These are phyloP conservation scores for Oryzias celebensis DNA, from an alignment of 2,113 vertebrate genomes.

Conservation along the genomic window DNA sequence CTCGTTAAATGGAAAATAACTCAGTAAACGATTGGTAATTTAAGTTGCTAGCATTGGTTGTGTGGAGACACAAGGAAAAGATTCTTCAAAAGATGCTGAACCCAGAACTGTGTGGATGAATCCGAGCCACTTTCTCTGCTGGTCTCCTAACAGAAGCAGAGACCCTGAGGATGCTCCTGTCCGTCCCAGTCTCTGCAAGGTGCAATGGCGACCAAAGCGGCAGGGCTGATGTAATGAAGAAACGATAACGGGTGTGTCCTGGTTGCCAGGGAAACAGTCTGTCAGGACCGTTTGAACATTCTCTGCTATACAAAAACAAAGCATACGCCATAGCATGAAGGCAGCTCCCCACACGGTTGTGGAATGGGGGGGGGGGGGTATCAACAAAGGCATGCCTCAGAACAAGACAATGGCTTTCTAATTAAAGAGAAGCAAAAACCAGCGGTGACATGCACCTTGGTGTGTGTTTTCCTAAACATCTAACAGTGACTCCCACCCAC, in stretches of 20 bases:
- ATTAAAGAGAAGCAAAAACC: slow-evolving; percentile 39
- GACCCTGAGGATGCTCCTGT: slow-evolving; percentile 40
- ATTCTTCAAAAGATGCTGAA: slow-evolving; percentile 19
- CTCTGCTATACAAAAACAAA: slow-evolving; percentile 50
- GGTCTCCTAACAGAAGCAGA: slow-evolving; percentile 27
- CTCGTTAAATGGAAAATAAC: slow-evolving; percentile 30
- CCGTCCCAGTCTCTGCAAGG: slow-evolving; percentile 49
- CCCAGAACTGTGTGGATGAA: slow-evolving; percentile 14
- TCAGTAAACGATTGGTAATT: slow-evolving; percentile 2
- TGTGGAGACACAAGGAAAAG: neutral
- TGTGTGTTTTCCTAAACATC: slow-evolving; percentile 32
- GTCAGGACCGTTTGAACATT: slow-evolving; percentile 53
- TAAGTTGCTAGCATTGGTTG: neutral
- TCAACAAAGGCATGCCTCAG: slow-evolving; percentile 52
- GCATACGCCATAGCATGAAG: slow-evolving; percentile 39
- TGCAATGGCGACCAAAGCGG: slow-evolving; percentile 56
- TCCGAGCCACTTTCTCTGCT: slow-evolving; percentile 53
- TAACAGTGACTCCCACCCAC: slow-evolving; percentile 17
- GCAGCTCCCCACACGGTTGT: slow-evolving; percentile 14
- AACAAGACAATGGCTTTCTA: slow-evolving; percentile 29
- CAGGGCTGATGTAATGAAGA: slow-evolving; percentile 72
- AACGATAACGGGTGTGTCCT: slow-evolving; percentile 71
- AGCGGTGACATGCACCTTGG: slow-evolving; percentile 43
- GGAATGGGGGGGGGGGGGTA: slow-evolving; percentile 35
- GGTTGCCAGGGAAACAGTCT: slow-evolving; percentile 73